phyloP scores from a whole-genome alignment of 2,113 vertebrate species.

The Scolopax mira region DNA sequence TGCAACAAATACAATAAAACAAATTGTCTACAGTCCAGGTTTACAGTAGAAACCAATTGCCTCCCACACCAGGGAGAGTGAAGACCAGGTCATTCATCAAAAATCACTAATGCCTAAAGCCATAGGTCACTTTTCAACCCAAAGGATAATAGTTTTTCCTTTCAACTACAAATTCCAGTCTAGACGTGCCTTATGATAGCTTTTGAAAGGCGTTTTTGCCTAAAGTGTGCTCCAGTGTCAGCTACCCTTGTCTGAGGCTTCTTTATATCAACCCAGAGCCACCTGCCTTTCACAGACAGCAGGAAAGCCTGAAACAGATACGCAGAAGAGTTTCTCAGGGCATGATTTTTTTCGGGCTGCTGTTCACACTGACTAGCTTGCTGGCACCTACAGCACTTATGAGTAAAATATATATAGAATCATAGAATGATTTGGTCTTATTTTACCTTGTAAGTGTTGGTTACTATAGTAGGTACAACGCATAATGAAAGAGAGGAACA shows the following conservation, averaged over 20 bases:
- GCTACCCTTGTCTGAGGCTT: background rate
- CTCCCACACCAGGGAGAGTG: background rate
- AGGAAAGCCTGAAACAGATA: background rate
- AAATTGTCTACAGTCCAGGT: background rate
- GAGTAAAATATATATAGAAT: background rate
- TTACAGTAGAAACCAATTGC: slow-evolving; percentile 38
- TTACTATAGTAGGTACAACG: background rate
- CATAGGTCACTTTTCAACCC: slow-evolving; percentile 53
- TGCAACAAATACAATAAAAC: background rate
- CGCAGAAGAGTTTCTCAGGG: background rate
- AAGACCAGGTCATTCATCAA: slow-evolving; percentile 44
- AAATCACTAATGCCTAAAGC: slow-evolving; percentile 60
- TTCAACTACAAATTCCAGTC: slow-evolving; percentile 50
- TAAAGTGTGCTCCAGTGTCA: slow-evolving; percentile 18
- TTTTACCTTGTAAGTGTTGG: background rate
- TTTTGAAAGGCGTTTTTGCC: slow-evolving; percentile 39
- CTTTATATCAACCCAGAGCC: background rate
- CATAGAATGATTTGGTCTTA: background rate
- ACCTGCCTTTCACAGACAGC: background rate
- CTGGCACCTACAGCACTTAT: background rate
- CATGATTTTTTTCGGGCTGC: background rate
- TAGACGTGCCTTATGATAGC: slow-evolving; percentile 24
- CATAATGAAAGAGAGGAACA: background rate
- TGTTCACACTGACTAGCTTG: background rate
- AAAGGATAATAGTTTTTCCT: slow-evolving; percentile 57